These are phyloP conservation scores for Ochropacha duplaris DNA, from an alignment of 2,888 invertebrate genomes.

Conservation along the genomic window DNA sequence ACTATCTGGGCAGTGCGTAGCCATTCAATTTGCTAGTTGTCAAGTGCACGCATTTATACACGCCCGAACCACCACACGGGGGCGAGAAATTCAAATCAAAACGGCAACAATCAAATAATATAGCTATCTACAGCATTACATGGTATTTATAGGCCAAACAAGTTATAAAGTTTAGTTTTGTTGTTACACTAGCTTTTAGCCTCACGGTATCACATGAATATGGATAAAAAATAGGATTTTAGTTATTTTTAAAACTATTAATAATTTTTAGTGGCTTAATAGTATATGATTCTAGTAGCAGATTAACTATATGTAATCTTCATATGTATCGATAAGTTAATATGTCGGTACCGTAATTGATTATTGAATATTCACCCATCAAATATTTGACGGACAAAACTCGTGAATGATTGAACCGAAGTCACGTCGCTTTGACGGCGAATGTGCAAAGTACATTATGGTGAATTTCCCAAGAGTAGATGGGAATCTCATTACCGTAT, in stretches of 20 bases:
- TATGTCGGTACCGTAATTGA: too few relatives aligned
- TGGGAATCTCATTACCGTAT: slow-evolving; percentile 70
- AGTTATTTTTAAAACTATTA: too few relatives aligned
- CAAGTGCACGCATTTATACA: slow-evolving; percentile 53
- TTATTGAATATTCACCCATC: background rate
- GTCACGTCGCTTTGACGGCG: slow-evolving; percentile 39
- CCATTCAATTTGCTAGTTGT: slow-evolving; percentile 65
- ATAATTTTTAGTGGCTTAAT: too few relatives aligned
- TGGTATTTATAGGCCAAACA: background rate
- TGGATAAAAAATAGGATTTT: too few relatives aligned
- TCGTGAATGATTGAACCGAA: slow-evolving; percentile 51
- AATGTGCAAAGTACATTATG: slow-evolving; percentile 59
- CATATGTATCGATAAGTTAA: too few relatives aligned
- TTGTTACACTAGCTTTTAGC: too few relatives aligned
- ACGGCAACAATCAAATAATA: slow-evolving; percentile 31
- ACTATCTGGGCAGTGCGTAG: too few relatives aligned
- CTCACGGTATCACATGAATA: too few relatives aligned
- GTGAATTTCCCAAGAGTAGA: slow-evolving; percentile 75
- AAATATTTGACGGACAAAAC: slow-evolving; percentile 3
- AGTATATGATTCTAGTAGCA: background rate
- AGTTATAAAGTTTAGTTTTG: too few relatives aligned
- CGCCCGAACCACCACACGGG: slow-evolving; percentile 28
- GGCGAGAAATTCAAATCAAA: slow-evolving; percentile 36
- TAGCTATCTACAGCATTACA: background rate
- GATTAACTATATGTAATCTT: too few relatives aligned